A percentile compares a stretch with the other conserved stretches of the same genome.
Evolutionary conservation across 1,140 invertebrate genomes (phyloP).

Genomic region (Eueides isabella): DNA sequence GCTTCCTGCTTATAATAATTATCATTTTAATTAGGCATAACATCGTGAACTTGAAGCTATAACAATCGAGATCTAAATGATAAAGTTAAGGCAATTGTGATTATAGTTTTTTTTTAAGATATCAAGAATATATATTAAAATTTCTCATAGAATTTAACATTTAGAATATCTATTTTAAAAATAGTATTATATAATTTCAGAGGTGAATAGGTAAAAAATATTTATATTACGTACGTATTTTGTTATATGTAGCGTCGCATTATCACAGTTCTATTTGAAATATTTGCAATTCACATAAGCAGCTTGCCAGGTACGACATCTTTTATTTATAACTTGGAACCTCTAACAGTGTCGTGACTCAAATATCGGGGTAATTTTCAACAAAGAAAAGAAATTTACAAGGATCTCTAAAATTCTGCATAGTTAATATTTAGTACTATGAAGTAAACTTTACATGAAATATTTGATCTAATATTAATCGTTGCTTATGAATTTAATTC

Average conservation of each 20-base stretch:
- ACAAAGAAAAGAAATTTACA: background rate
- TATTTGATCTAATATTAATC: background rate
- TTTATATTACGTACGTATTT: background rate
- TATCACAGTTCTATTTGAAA: conserved; percentile 37
- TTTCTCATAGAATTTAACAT: background rate
- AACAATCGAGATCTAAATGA: conserved; percentile 47
- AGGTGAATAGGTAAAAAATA: background rate
- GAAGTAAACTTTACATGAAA: background rate
- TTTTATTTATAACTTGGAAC: conserved; percentile 76
- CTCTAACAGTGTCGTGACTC: conserved; percentile 14
- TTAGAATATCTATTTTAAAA: too few relatives aligned
- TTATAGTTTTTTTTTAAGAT: conserved; percentile 1
- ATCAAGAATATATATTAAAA: background rate
- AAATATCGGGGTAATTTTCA: conserved; percentile 3
- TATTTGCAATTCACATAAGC: conserved; percentile 78
- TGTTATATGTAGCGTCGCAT: conserved; percentile 3
- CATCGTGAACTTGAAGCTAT: conserved; percentile 62
- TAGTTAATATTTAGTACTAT: background rate
- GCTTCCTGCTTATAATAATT: conserved; percentile 78
- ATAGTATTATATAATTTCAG: too few relatives aligned
- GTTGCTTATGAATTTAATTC: background rate
- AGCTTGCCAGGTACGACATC: conserved; percentile 69
- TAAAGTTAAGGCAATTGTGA: conserved; percentile 1
- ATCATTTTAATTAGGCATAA: conserved; percentile 68
- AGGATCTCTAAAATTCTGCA: background rate